Evolutionary conservation across 2,113 vertebrate species (phyloP), one percentile per base, ranked within the genome.

Genomic region (Procavia capensis): DNA sequence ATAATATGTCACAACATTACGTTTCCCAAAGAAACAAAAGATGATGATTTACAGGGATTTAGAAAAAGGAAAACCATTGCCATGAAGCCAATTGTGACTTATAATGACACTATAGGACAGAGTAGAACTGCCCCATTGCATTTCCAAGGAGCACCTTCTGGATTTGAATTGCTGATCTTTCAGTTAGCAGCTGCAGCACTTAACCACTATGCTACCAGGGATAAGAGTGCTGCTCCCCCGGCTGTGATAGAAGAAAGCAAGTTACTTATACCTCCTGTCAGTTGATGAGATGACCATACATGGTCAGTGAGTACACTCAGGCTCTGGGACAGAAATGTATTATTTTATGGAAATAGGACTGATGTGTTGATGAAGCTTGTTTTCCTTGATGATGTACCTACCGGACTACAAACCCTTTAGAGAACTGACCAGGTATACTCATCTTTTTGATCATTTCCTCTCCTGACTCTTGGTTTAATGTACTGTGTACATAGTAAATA

Each of bases 211-310:
- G n/a, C n/a, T n/a, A n/a, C n/a, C n/a, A n/a, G 50, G 36, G 22
- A 8, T 45, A 43, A 19, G 63, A 36, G n/a, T 39, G 17, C 3
- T n/a, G 24, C 6, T 92, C 70, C 36, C 82, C 24, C 9, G 14
- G 0, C 22, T 9, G 34, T 50, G 5, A 39, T 36, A 31, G 75
- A 10, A 72, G 25, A 76, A 78, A 29, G 70, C 50, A 63, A 88
- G 1, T 7, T 31, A 41, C 6, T 61, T n/a, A 61, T 36, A 14
- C 36, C 70, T 39, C 27, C 43, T 68, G 34, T 74, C 27, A 16
- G 0, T 64, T 29, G 72, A 47, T 72, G 13, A 47, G 68, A 34
- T 20, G 22, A 13, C 41, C 68, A 17, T 2, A 3, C 0, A 3
- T 6, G 34, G 22, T 41, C 59, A 47, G 31, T 11, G 45, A n/a